Evolutionary conservation across 2,888 invertebrate species (phyloP), one percentile per base, ranked within the genome.

Genomic region (Epirrhoe tristata): DNA sequence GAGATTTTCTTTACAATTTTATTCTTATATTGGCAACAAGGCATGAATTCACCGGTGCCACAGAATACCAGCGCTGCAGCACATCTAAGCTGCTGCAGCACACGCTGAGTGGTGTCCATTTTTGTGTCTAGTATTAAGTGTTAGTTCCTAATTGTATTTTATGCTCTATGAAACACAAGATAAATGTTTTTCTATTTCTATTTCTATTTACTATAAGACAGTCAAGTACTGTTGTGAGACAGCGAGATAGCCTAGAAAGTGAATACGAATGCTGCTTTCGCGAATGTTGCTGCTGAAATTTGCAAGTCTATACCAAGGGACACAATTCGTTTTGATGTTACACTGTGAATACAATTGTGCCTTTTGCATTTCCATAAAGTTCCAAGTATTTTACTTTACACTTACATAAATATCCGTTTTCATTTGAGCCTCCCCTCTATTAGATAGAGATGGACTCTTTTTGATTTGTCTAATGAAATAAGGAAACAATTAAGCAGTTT

Each of bases 281-380:
- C 55, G 56, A 56, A 57, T 36, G 58, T 63, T 17, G 58, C 50
- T 36, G 17, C 48, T 58, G 48, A 66, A 58, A 70, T 72, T 73
- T 67, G 69, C 64, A 71, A 71, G 71, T 71, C 70, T 66, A 67
- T 72, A 60, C 17, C 48, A 24, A 62, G 54, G 65, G 59, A 54
- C 53, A 31, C 53, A 66, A 65, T 66, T 67, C 65, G 63, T 66
- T 63, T 71, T 67, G 50, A 67, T 65, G 60, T 69, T 57, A 69
- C 61, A 71, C 67, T 67, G 68, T 61, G 59, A 67, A 72, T 70
- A 65, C 66, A 62, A 65, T 53, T 60, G 43, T 16, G 53, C 62
- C 61, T 50, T 58, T 71, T 52, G 50, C 39, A 71, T 71, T 71
- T 66, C 58, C 63, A 70, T 67, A 59, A 53, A 17, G 17, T 50